These are phyloP conservation scores for Limnephilus lunatus DNA, from an alignment of 2,888 invertebrate genomes.

Conservation along the genomic window DNA sequence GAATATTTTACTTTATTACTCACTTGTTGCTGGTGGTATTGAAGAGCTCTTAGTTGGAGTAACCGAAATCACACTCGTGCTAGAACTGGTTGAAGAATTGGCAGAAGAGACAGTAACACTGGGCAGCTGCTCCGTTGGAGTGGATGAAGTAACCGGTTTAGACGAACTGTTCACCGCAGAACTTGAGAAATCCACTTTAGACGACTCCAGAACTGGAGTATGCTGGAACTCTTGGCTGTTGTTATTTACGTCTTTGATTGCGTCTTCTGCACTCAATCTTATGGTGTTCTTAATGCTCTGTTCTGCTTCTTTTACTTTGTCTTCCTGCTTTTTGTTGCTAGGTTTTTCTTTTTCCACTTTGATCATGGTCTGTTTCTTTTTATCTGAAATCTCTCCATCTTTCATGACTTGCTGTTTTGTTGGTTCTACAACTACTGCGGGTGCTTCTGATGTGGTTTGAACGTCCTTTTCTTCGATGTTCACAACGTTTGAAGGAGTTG, in stretches of 20 bases:
- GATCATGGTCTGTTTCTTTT: slow-evolving; percentile 63
- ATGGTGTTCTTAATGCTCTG: slow-evolving; percentile 54
- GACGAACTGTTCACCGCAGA: slow-evolving; percentile 12
- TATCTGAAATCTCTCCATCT: slow-evolving; percentile 61
- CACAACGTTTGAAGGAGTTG: slow-evolving; percentile 67
- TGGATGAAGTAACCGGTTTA: slow-evolving; percentile 61
- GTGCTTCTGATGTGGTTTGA: slow-evolving; percentile 60
- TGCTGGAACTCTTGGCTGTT: slow-evolving; percentile 66
- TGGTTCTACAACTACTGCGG: slow-evolving; percentile 61
- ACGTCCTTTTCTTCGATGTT: slow-evolving; percentile 37
- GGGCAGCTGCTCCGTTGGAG: slow-evolving; percentile 66
- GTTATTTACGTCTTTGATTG: slow-evolving; percentile 58
- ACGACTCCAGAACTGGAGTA: slow-evolving; percentile 71
- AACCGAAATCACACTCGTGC: slow-evolving; percentile 26
- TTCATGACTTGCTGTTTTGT: slow-evolving; percentile 64
- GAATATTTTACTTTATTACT: background rate
- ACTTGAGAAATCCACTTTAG: slow-evolving; percentile 70
- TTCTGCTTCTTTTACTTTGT: slow-evolving; percentile 58
- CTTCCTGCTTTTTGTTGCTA: slow-evolving; percentile 61
- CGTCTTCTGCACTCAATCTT: slow-evolving; percentile 57
- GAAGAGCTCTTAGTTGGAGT: slow-evolving; percentile 25
- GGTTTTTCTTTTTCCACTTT: slow-evolving; percentile 65
- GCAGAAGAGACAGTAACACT: background rate
- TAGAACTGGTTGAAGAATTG: slow-evolving; percentile 47
- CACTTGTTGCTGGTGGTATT: background rate